Conservation (phyloP, 2,888 invertebrate genomes). For the Stictocephala bisonia region DNA sequence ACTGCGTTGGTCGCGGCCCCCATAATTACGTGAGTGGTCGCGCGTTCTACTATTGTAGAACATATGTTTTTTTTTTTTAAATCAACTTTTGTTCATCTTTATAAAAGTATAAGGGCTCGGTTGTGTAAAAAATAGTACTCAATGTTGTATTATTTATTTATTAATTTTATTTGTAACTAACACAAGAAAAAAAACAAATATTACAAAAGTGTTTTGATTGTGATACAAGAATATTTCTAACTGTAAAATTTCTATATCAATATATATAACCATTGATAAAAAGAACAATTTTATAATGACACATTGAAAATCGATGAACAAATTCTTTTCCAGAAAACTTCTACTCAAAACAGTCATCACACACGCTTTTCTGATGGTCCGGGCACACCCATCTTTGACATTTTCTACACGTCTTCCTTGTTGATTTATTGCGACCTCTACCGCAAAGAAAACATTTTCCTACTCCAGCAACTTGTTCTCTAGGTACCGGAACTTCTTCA, state of each 20-base stretch:
- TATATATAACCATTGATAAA: not conserved
- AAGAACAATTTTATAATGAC: not conserved
- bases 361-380: slow-evolving; percentile 2
- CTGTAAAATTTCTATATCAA: not conserved
- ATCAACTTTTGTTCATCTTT: not conserved
- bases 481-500: not conserved
- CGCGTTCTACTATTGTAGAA: not conserved
- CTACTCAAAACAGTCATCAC: not conserved
- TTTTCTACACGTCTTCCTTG: not conserved
- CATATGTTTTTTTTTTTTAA: not conserved
- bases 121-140: not conserved
- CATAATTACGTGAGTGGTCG: not conserved
- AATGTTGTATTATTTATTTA: too few species aligned
- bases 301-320: not conserved
- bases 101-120: not conserved
- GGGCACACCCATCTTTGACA: slow-evolving; percentile 20
- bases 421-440: not conserved
- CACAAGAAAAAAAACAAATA: not conserved
- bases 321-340: too few species aligned
- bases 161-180: too few species aligned
- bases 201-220: not conserved
- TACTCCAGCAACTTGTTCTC: not conserved
- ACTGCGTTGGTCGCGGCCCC: not conserved
- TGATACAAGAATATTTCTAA: not conserved
- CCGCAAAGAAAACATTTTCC: slow-evolving; percentile 12